phyloP scores from a whole-genome alignment of 2,113 vertebrate genomes.

The Stegostoma tigrinum region DNA sequence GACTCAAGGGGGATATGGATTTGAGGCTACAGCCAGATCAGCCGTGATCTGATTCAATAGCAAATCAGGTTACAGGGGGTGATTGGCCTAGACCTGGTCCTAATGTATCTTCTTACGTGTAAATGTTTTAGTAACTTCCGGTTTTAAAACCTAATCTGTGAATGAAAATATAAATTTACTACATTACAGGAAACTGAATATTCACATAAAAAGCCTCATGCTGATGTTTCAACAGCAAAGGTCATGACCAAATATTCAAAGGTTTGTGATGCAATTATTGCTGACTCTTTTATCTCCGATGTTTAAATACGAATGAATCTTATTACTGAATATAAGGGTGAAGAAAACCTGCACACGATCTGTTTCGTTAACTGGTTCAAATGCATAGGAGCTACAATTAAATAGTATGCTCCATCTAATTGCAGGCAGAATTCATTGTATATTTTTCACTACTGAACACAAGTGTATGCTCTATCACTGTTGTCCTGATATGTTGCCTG shows the following conservation, averaged over 20 bases:
- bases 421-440: not conserved
- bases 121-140: not conserved
- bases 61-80: no score
- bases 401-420: not conserved
- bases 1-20: no score
- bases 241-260: not conserved
- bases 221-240: not conserved
- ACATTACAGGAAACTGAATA: not conserved
- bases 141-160: not conserved
- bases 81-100: no score
- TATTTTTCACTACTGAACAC: not conserved
- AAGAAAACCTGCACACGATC: not conserved
- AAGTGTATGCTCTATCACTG: not conserved
- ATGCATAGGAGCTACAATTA: not conserved
- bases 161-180: not conserved
- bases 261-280: not conserved
- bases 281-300: not conserved
- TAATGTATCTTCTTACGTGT: no score
- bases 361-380: not conserved
- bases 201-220: not conserved
- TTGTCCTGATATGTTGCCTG: not conserved
- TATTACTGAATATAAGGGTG: not conserved
- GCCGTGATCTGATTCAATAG: no score
- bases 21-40: no score
- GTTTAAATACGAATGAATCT: not conserved